Conservation (phyloP, 2,797 vertebrate species). For the Sebastes oblongus region DNA sequence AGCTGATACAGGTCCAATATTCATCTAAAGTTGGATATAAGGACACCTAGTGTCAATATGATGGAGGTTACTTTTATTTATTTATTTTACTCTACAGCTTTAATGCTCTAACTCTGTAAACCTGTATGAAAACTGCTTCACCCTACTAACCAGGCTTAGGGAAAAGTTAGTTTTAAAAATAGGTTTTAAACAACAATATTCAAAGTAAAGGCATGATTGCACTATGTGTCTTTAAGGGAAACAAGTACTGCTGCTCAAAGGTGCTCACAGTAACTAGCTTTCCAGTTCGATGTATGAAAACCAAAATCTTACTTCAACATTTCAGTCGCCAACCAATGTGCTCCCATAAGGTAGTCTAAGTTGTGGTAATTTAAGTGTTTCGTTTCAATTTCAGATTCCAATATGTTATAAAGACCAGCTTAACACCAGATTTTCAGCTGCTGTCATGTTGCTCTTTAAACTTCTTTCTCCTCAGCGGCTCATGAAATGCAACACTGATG, state of each 20-base stretch:
- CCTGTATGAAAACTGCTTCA: neutral
- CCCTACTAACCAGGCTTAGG: neutral
- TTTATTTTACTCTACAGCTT: neutral
- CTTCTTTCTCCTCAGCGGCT: too few relatives aligned
- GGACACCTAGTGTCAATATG: neutral
- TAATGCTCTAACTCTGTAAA: neutral
- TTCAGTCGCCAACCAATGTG: neutral
- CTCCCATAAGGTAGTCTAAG: neutral
- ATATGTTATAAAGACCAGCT: neutral
- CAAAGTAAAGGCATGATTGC: neutral
- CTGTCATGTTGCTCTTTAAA: neutral
- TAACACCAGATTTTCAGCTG: neutral
- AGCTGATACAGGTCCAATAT: neutral
- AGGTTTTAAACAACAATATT: neutral
- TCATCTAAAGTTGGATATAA: neutral
- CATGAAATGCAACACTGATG: neutral
- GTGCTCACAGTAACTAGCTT: neutral
- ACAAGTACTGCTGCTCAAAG: neutral
- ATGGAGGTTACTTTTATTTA: neutral
- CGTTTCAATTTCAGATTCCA: rapidly evolving
- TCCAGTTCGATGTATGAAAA: neutral
- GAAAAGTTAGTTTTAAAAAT: neutral
- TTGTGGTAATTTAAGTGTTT: neutral
- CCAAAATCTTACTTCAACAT: neutral
- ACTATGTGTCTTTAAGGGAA: neutral